These are phyloP conservation scores for Girardia tigrina DNA, from an alignment of 2,888 invertebrate species.

Conservation along the genomic window DNA sequence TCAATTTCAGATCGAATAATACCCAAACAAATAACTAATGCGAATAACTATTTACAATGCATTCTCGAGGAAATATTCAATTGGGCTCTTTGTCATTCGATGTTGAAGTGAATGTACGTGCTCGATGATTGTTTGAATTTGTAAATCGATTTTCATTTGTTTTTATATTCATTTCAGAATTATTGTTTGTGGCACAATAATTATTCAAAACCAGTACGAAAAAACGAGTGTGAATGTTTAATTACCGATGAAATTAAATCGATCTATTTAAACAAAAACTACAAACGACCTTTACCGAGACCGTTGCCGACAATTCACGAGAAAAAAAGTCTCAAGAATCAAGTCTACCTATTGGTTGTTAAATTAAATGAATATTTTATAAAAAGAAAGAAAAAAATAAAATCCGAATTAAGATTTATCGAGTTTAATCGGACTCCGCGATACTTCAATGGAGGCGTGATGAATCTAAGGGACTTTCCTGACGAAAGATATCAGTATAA, in stretches of 20 bases:
- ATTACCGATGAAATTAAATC: background rate
- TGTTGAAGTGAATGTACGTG: background rate
- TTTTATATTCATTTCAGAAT: background rate
- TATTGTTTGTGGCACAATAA: background rate
- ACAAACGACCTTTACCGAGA: background rate
- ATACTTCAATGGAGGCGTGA: background rate
- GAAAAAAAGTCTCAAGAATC: background rate
- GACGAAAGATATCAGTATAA: background rate
- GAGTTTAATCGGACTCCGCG: background rate
- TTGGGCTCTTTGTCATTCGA: background rate
- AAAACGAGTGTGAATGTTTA: background rate
- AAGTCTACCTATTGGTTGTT: background rate
- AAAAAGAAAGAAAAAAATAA: background rate
- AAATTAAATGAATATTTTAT: background rate
- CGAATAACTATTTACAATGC: background rate
- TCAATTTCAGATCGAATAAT: background rate
- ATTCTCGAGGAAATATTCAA: conserved; percentile 1
- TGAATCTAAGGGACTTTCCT: background rate
- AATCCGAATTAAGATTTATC: background rate
- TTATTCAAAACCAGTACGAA: background rate
- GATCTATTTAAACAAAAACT: background rate
- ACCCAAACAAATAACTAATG: background rate
- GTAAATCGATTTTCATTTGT: background rate
- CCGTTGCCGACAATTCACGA: conserved; percentile 10
- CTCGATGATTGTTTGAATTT: background rate